Base-by-base conservation (phyloP, 2,113 vertebrate species). In the Hucho hucho region DNA sequence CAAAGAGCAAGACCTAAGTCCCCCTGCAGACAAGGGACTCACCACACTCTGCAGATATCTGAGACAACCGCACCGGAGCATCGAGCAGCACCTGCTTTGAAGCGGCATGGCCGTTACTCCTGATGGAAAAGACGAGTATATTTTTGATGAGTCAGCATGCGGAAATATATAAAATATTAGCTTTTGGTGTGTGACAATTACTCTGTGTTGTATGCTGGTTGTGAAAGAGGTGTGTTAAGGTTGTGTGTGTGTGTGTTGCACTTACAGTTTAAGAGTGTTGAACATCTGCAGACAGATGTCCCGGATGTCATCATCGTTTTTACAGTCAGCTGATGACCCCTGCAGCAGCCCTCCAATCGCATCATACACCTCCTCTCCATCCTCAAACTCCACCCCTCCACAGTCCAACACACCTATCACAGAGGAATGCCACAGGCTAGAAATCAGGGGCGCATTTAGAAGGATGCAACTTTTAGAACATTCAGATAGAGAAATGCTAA, bases 261-360 rank as follows among this genome's bases (percentile, higher is more conserved):
- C 96, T 91, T 87, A 98, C 97, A 98, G 89, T 75, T 94, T 94
- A 53, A 99, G 93, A 0, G 95, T 96, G 92, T 96, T 96, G 92
- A 96, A 99, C 95, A 99, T 96, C 87, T 96, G 95, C 77, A 96
- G 91, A 78, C 98, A 99, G 79, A 99, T 95, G 59, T 95, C 92
- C 69, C 95, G 89, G 77, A 99, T 91, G 77, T 97, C 94, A 0
- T 95, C 94, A 70, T 97, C 95, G 72, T 98, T 97, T 71, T 98
- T 98, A 64, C 87, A 90, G 92, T 97, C 96, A 4, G 91, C 92
- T 0, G 95, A 96, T 77, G 97, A 95, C 12, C 95, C 96, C 84
- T 96, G 95, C 77, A 99, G 90, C 75, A 99, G 92, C 1, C 95
- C 97, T 0, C 97, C 97, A 3, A 99, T 91, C 0, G 97, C 97